Percentiles rank a stretch among this genome's conserved stretches.
Conservation (phyloP, 2,797 vertebrate genomes). For the Sebastiscus albofasciatus region DNA sequence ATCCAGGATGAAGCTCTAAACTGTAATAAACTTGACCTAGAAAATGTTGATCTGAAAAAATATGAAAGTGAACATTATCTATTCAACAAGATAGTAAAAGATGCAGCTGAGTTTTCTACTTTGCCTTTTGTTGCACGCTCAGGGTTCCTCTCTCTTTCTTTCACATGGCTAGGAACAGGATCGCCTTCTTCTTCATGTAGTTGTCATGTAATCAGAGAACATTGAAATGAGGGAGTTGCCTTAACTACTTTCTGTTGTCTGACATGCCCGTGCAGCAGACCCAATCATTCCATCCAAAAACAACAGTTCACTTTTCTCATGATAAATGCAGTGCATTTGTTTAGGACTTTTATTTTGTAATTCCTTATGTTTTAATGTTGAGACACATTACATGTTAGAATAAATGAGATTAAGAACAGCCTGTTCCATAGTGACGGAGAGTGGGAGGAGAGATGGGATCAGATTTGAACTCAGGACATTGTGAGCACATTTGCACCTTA, state of each 20-base stretch:
- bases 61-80: background rate
- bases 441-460: background rate
- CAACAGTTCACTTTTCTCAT: background rate
- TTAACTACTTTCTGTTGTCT: background rate
- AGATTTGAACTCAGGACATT: conserved; percentile 38
- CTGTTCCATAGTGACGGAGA: background rate
- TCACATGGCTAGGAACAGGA: background rate
- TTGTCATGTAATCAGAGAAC: background rate
- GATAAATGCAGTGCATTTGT: background rate
- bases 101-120: background rate
- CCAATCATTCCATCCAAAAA: conserved; percentile 39
- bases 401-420: background rate
- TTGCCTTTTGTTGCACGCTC: background rate
- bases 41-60: background rate
- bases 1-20: background rate
- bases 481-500: conserved; percentile 35
- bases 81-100: background rate
- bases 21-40: background rate
- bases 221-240: background rate
- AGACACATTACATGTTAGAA: background rate
- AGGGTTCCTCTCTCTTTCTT: no score
- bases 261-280: background rate
- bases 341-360: background rate
- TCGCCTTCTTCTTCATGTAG: background rate
- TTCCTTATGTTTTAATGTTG: conserved; percentile 27